phyloP scores from a whole-genome alignment of 2,113 vertebrate genomes.

The Poeciliopsis occidentalis region DNA sequence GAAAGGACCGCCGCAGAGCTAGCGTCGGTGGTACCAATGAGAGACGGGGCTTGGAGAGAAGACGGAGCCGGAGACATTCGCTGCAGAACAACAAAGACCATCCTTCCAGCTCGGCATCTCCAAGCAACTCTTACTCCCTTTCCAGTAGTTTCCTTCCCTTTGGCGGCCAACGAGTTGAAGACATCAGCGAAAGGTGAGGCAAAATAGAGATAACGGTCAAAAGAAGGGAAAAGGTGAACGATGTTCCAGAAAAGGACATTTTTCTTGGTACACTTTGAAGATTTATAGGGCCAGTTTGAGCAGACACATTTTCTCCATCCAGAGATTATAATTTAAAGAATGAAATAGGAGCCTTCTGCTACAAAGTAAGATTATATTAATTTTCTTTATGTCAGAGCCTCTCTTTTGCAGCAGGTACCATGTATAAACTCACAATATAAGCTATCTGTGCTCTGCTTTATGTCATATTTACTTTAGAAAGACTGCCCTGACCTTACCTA shows the following conservation, averaged over 20 bases:
- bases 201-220: no score
- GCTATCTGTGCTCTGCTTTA: constrained; percentile 27
- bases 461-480: constrained; percentile 30
- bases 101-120: constrained; percentile 86
- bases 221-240: constrained; percentile 13
- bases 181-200: constrained; percentile 89
- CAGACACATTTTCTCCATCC: constrained; percentile 25
- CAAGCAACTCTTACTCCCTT: constrained; percentile 71
- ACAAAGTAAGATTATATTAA: constrained; percentile 60
- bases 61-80: constrained; percentile 92
- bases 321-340: constrained; percentile 60
- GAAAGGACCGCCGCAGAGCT: constrained; percentile 87
- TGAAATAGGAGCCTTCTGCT: constrained; percentile 29
- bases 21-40: constrained; percentile 82
- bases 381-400: constrained; percentile 34
- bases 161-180: constrained; percentile 77
- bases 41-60: constrained; percentile 85
- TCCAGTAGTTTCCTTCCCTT: constrained; percentile 72
- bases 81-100: constrained; percentile 85
- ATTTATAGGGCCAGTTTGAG: constrained; percentile 20
- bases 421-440: constrained; percentile 59
- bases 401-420: constrained; percentile 50
- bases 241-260: neutral
- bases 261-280: neutral
- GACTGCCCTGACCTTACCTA: neutral